A percentile compares a stretch with the other conserved stretches of the same genome.
These are phyloP conservation scores for Hypomecis punctinalis DNA, from an alignment of 2,888 invertebrate species.

Conservation along the genomic window DNA sequence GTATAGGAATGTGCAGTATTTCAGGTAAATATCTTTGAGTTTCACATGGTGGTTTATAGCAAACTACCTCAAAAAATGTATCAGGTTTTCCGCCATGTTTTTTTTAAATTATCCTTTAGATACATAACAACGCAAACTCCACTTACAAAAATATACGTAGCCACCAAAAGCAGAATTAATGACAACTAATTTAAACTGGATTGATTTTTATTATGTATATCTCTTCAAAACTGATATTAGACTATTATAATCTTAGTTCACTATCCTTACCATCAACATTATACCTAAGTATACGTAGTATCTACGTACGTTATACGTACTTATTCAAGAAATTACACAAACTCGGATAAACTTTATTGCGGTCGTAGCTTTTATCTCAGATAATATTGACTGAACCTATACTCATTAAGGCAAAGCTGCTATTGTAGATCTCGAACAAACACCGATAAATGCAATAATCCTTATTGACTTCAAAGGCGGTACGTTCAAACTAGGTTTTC, in stretches of 20 bases:
- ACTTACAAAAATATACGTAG: too few relatives aligned
- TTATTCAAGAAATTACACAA: not conserved
- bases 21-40: too few relatives aligned
- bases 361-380: constrained; percentile 14
- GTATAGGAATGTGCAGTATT: too few relatives aligned
- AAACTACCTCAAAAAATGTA: too few relatives aligned
- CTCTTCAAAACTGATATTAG: too few relatives aligned
- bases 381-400: constrained; percentile 17
- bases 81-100: too few relatives aligned
- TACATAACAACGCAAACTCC: too few relatives aligned
- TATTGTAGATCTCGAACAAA: constrained; percentile 18
- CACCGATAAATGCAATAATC: constrained; percentile 19
- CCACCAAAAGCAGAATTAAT: too few relatives aligned
- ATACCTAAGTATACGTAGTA: not conserved
- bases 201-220: too few relatives aligned
- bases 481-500: constrained; percentile 16
- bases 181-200: too few relatives aligned
- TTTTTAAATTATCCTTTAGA: too few relatives aligned
- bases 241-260: not conserved
- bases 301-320: constrained; percentile 2
- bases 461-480: constrained; percentile 15
- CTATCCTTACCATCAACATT: not conserved
- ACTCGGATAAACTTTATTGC: constrained; percentile 11
- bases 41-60: too few relatives aligned
- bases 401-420: constrained; percentile 5